These are phyloP conservation scores for Callorhinus ursinus DNA, from an alignment of 2,113 vertebrate genomes.

Conservation along the genomic window DNA sequence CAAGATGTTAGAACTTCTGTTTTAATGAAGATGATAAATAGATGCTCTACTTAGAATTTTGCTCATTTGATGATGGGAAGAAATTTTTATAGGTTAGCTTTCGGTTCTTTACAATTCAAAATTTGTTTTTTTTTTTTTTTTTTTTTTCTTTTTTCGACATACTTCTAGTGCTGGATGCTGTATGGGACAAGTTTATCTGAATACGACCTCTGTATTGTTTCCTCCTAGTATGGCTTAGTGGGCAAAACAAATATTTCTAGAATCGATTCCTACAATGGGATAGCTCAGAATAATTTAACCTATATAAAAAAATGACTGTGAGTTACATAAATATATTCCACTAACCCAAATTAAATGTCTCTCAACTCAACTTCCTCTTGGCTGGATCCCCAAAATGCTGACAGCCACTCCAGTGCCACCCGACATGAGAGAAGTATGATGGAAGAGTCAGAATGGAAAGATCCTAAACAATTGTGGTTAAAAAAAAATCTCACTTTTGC, in stretches of 20 bases:
- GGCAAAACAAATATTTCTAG: background rate
- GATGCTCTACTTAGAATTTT: slow-evolving; percentile 20
- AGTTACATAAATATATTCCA: background rate
- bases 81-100: background rate
- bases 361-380: background rate
- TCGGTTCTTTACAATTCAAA: background rate
- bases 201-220: background rate
- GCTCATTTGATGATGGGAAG: background rate
- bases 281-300: background rate
- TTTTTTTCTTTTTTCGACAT: background rate
- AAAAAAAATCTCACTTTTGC: background rate
- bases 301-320: background rate
- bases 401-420: background rate
- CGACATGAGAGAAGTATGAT: background rate
- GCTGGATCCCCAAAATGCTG: background rate
- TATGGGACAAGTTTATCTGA: background rate
- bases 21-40: slow-evolving; percentile 18
- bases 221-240: background rate
- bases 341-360: background rate
- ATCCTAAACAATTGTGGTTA: background rate
- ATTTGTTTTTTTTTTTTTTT: background rate
- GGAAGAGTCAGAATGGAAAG: background rate
- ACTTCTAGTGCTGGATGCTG: background rate
- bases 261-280: background rate
- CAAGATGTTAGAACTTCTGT: background rate